These are phyloP conservation scores for Phengaris alcon DNA, from an alignment of 2,888 invertebrate genomes.

Conservation along the genomic window DNA sequence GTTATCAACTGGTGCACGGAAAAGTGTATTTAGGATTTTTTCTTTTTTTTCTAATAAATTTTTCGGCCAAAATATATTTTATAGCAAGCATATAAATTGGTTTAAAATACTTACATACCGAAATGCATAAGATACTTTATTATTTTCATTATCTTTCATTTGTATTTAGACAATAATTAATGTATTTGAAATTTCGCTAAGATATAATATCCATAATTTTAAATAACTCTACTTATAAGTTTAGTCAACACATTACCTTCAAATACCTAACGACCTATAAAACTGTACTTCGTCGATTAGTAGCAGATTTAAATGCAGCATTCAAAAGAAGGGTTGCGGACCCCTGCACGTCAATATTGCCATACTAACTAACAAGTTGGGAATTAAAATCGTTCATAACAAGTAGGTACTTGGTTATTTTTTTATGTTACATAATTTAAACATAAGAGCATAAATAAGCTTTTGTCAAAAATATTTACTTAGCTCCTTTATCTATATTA, in stretches of 20 bases:
- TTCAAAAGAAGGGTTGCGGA: slow-evolving; percentile 62
- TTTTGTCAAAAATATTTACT: not conserved
- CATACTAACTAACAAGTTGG: slow-evolving; percentile 2
- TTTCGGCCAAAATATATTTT: too few relatives aligned
- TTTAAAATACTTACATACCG: too few relatives aligned
- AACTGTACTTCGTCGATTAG: slow-evolving; percentile 32
- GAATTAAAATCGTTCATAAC: slow-evolving; percentile 14
- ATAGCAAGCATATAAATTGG: too few relatives aligned
- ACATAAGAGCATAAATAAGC: not conserved
- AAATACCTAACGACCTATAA: slow-evolving; percentile 4
- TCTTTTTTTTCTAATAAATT: not conserved
- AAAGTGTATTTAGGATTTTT: slow-evolving; percentile 1
- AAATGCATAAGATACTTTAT: too few relatives aligned
- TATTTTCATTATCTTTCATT: too few relatives aligned
- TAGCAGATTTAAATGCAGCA: slow-evolving; percentile 59
- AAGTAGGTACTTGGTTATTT: not conserved
- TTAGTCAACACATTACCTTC: too few relatives aligned
- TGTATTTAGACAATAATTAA: too few relatives aligned
- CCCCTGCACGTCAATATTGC: slow-evolving; percentile 40
- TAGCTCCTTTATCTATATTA: not conserved
- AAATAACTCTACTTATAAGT: too few relatives aligned
- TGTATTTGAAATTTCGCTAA: too few relatives aligned
- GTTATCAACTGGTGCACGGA: not conserved
- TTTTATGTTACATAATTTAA: not conserved
- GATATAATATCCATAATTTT: too few relatives aligned